A percentile compares a stretch with the other conserved stretches of the same genome.
phyloP scores from a whole-genome alignment of 2,113 vertebrate genomes.

The Trogon melanurus region DNA sequence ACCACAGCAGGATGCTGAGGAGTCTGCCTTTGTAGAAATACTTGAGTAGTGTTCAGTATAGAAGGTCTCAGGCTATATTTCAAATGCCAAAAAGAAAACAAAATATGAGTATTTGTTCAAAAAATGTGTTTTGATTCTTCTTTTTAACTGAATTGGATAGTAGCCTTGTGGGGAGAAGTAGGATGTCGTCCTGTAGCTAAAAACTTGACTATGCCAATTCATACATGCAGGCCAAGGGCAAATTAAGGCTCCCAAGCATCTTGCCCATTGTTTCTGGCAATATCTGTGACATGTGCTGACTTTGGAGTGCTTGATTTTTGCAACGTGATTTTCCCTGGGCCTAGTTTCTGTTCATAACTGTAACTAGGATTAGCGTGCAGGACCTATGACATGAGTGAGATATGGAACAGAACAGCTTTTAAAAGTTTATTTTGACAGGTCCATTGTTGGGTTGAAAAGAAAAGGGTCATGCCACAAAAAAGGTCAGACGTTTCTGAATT shows the following conservation, averaged over 20 bases:
- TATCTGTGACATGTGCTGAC: background rate
- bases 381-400: background rate
- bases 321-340: background rate
- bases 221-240: background rate
- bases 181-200: background rate
- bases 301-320: slow-evolving; percentile 9
- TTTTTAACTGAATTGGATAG: background rate
- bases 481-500: background rate
- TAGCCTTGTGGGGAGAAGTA: background rate
- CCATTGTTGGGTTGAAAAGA: background rate
- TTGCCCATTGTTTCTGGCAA: background rate
- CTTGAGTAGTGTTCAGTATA: background rate
- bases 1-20: background rate
- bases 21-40: background rate
- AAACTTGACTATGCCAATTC: background rate
- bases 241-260: background rate
- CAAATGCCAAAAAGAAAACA: background rate
- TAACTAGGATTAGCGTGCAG: background rate
- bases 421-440: background rate
- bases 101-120: background rate
- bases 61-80: background rate
- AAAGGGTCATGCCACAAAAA: background rate
- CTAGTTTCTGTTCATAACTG: background rate
- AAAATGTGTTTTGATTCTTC: background rate
- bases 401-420: background rate